Evolutionary conservation across 1,140 invertebrate species (phyloP).

Genomic region (Thaumatotibia leucotreta): DNA sequence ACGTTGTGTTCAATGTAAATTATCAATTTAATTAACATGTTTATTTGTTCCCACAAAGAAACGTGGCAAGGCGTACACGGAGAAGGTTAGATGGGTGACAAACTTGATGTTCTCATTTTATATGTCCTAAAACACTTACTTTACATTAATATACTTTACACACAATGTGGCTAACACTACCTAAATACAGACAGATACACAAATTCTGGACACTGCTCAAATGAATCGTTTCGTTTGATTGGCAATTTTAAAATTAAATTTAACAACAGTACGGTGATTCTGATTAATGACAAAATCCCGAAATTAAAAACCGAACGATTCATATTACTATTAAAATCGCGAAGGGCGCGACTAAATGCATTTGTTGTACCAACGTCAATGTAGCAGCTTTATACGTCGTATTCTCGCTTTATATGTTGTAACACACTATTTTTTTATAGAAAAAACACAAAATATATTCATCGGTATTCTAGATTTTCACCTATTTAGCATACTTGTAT

Average conservation of each 20-base stretch:
- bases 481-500: slow-evolving; percentile 1
- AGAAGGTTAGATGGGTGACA: slow-evolving; percentile 65
- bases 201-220: slow-evolving; percentile 5
- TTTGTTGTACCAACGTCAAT: slow-evolving; percentile 16
- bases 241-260: background rate
- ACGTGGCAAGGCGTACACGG: slow-evolving; percentile 69
- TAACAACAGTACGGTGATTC: background rate
- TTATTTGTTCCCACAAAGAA: slow-evolving; percentile 63
- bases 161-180: slow-evolving; percentile 57
- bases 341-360: background rate
- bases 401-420: slow-evolving; percentile 18
- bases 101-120: slow-evolving; percentile 57
- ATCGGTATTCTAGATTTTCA: background rate
- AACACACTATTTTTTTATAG: slow-evolving; percentile 4
- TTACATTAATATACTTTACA: slow-evolving; percentile 42
- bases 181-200: slow-evolving; percentile 28
- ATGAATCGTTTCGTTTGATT: background rate
- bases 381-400: slow-evolving; percentile 46
- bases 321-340: slow-evolving; percentile 1
- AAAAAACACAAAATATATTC: slow-evolving; percentile 8
- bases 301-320: background rate
- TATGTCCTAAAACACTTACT: slow-evolving; percentile 61
- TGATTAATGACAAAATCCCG: too few species aligned
- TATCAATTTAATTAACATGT: slow-evolving; percentile 14
- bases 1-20: background rate